Evolutionary conservation across 2,113 vertebrate species (phyloP), one percentile per base, ranked within the genome.

Genomic region (Passer montanus): DNA sequence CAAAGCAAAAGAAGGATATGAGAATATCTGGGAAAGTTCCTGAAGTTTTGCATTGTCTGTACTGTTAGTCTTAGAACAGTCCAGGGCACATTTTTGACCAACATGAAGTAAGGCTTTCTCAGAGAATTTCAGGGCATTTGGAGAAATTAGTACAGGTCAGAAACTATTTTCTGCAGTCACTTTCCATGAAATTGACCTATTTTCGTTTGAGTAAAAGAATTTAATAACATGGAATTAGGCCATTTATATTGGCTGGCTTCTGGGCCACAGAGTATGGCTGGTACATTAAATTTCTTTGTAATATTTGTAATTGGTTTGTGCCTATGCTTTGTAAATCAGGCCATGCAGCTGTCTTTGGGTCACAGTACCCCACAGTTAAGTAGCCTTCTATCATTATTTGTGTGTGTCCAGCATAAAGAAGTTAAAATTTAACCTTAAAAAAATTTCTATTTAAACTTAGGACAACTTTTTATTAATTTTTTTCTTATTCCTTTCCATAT

Each of bases 171-270:
- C 31, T 91, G 21, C 60, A 52, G 23, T 78, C 64, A 37, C 73
- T 84, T 91, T 70, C 47, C 52, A 70, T 70, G 26, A 78, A 94
- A 52, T 56, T 93, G 87, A 87, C 93, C 80, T 94, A 87, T 93
- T 91, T 95, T 89, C 15, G 12, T 37, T 13, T 81, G 46, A 9
- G 5, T 63, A 63, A 72, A 89, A 67, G 14, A 84, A 84, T 70
- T 86, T 69, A 94, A 87, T 93, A 78, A 23, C 43, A 78, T 94
- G 84, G 76, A 96, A 94, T 67, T 67, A 91, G 91, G 93, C 20
- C 55, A 49, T 89, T 70, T 81, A 53, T 70, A 67, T 30, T 55
- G 81, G 33, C 43, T 72, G 33, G 12, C 13, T 84, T 94, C 46
- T 5, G 11, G 63, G 43, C 59, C 7, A 6, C n/a, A n/a, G 33